Base-by-base conservation (phyloP, 2,113 vertebrate genomes). In the Anser cygnoides region DNA sequence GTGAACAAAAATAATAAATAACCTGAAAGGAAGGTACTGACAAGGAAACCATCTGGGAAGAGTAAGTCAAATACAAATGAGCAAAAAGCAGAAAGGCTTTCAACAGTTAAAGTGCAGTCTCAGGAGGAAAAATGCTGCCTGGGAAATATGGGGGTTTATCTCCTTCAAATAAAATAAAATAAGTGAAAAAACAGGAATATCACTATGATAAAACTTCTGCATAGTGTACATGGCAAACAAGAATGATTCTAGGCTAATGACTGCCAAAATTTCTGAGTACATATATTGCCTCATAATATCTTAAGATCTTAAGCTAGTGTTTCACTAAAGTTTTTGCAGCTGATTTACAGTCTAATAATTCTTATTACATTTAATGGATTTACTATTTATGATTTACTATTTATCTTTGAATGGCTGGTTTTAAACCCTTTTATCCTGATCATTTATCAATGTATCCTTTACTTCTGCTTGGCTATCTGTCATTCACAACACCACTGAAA, bases 101-200 rank as follows among this genome's bases (percentile, higher is more conserved):
- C 52, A 57, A 26, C 29, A 33, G 37, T 46, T 67, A 21, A 62
- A 68, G 8, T 28, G 21, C 46, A 67, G 37, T n/a, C 28, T 39
- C 74, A 44, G 3, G 6, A 90, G 63, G 39, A 61, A 52, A 92
- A 41, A n/a, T 5, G 20, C 37, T 66, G 37, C 44, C 54, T 89
- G n/a, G 2, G 1, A 79, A 79, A 87, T 46, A 75, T 4, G 4
- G 44, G 8, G 57, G 66, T 29, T 93, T 91, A 52, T 12, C 52
- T 50, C 22, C 74, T 85, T 88, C 58, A 89, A 61, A 91, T n/a
- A 93, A 74, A 95, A 84, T 54, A 90, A 62, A 89, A 84, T 54
- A 89, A 62, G 87, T 37, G 10, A 77, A 92, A 29, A 55, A 74
- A 29, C 35, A 74, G 46, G 82, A 90, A 82, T 66, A 25, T 49